Base-by-base conservation (phyloP, 2,888 invertebrate species). In the Volucella inanis region DNA sequence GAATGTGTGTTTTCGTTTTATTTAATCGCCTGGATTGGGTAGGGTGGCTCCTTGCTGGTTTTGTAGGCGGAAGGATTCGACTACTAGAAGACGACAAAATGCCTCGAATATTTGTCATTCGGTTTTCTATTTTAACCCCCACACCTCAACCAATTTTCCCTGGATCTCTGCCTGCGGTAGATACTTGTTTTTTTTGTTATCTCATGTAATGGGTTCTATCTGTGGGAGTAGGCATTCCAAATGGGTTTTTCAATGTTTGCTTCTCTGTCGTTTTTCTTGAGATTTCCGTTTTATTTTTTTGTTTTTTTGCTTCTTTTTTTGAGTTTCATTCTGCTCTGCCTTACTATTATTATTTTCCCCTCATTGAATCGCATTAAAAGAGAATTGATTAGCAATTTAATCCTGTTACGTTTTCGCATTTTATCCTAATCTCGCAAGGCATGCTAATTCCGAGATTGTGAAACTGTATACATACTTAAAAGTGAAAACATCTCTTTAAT, bases 361-460 rank as follows among this genome's bases (percentile, higher is more conserved):
- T 57, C 67, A 83, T 78, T 83, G 82, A 78, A 74, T 78, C 74
- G 70, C 70, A 84, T 70, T 79, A 71, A 84, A 79, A 79, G 61
- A 50, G 70, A 84, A 84, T 84, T 79, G 84, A 84, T 79, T 79
- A 84, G 79, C 79, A 84, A 78, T 84, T 79, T 74, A 78, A 78
- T 83, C 68, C 78, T 74, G 78, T 83, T 67, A 83, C 57, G 62
- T 68, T 59, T 54, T 65, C 76, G 65, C 54, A 55, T 65, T 72
- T 72, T 71, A 61, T 55, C 72, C 31, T 22, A 50, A 67, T 45
- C 72, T 62, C 55, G 43, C 62, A 67, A 43, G 61, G 67, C 61
- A 82, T 77, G 67, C 82, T 82, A 77, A 77, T 77, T 77, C 67
- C 39, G 39, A n/a, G 55, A 67, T 71, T 76, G 64, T 47, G 54